Evolutionary conservation across 2,113 vertebrate species (phyloP).

Genomic region (Trogon surrucura): DNA sequence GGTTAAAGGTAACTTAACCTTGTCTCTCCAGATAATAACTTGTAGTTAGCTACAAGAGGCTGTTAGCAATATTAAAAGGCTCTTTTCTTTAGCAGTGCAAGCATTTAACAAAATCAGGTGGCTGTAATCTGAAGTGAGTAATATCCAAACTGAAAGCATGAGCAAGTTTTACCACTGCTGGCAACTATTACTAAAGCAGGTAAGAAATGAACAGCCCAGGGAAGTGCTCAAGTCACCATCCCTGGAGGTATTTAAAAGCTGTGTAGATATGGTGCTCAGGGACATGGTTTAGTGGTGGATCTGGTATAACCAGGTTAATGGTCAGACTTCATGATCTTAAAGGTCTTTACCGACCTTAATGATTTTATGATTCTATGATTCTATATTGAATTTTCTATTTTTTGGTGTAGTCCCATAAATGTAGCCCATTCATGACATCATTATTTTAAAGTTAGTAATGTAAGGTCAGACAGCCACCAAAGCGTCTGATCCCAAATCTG

Average conservation of each 20-base stretch:
- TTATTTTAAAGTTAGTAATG: background rate
- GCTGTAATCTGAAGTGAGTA: background rate
- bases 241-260: too few species aligned
- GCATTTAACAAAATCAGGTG: background rate
- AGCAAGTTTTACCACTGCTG: background rate
- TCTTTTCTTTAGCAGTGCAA: background rate
- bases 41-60: background rate
- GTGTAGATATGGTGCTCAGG: too few species aligned
- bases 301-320: too few species aligned
- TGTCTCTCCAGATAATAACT: background rate
- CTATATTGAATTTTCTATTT: background rate
- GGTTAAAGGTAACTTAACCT: background rate
- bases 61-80: background rate
- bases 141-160: background rate
- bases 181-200: background rate
- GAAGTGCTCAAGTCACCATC: too few species aligned
- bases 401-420: background rate
- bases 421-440: background rate
- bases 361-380: too few species aligned
- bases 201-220: background rate
- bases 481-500: background rate
- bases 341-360: too few species aligned
- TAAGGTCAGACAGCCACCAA: background rate
- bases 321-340: too few species aligned
- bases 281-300: too few species aligned